Conservation (phyloP, 92 coral and sea anemone species). For the Zoanthus sansibaricus region DNA sequence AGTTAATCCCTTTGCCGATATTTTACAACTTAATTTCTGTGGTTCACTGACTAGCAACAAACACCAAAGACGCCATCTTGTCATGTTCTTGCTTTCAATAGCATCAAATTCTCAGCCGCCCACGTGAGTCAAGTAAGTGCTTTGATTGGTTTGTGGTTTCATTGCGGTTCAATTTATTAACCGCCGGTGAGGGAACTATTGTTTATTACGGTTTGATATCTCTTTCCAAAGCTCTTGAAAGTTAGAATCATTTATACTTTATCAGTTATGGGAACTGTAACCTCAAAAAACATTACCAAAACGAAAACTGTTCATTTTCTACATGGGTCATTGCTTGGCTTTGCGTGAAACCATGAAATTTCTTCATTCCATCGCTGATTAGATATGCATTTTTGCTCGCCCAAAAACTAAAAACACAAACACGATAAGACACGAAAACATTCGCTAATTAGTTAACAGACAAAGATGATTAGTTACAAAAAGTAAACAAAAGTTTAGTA, state of each 20-base stretch:
- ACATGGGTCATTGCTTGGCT: neutral
- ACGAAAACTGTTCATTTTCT: neutral
- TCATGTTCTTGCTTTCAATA: conserved; percentile 29
- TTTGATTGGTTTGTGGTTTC: conserved; percentile 47
- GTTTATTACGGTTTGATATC: neutral
- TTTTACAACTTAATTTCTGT: conserved; percentile 5
- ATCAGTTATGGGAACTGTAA: neutral
- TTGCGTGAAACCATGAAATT: neutral
- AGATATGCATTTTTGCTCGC: conserved; percentile 35
- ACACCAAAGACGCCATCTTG: conserved; percentile 42
- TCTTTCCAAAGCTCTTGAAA: neutral
- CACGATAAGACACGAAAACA: neutral
- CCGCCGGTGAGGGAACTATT: conserved; percentile 6
- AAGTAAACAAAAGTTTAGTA: neutral
- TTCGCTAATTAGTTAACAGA: conserved; percentile 11
- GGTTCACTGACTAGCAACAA: conserved; percentile 50
- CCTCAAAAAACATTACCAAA: neutral
- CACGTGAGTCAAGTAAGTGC: conserved; percentile 23
- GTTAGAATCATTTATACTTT: neutral
- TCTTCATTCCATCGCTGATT: neutral
- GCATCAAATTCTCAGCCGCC: conserved; percentile 26
- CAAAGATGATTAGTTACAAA: neutral
- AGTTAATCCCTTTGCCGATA: conserved; percentile 1
- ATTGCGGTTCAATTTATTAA: conserved; percentile 26
- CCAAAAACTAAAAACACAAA: conserved; percentile 18